A percentile compares a stretch with the other conserved stretches of the same genome.
Conservation (phyloP, 2,888 invertebrate species). For the Eudemis profundana region DNA sequence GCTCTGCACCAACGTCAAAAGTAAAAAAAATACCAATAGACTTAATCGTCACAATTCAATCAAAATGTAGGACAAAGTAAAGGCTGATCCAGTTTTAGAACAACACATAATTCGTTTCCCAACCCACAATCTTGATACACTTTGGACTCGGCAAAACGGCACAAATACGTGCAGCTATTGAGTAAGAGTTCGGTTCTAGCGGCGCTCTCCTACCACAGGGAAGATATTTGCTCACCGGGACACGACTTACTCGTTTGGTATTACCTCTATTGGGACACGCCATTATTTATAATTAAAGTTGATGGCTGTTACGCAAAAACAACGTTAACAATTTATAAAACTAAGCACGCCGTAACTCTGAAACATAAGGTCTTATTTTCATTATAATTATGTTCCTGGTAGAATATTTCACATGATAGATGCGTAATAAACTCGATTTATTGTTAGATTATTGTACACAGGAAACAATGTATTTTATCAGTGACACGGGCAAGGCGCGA, state of each 20-base stretch:
- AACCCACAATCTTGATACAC: conserved; percentile 69
- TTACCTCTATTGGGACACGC: conserved; percentile 49
- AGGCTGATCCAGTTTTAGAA: conserved; percentile 63
- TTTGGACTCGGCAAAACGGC: conserved; percentile 62
- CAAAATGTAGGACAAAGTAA: conserved; percentile 41
- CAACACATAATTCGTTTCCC: conserved; percentile 63
- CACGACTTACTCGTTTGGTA: conserved; percentile 53
- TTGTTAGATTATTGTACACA: conserved; percentile 12
- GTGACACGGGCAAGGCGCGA: conserved; percentile 43
- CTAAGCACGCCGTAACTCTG: neutral
- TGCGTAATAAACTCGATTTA: neutral
- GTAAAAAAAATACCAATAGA: conserved; percentile 20
- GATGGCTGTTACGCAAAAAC: conserved; percentile 48
- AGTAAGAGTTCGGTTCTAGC: conserved; percentile 55
- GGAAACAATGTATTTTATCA: conserved; percentile 28
- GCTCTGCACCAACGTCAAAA: conserved; percentile 10
- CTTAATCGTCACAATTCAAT: conserved; percentile 38
- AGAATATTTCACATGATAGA: neutral
- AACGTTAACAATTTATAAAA: conserved; percentile 47
- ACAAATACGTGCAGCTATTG: conserved; percentile 62
- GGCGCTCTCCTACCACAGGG: conserved; percentile 50
- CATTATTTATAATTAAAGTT: conserved; percentile 59
- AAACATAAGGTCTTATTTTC: neutral
- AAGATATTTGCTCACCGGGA: conserved; percentile 54
- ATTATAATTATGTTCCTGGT: neutral